phyloP scores from a whole-genome alignment of 2,113 vertebrate genomes.

The Euleptes europaea region DNA sequence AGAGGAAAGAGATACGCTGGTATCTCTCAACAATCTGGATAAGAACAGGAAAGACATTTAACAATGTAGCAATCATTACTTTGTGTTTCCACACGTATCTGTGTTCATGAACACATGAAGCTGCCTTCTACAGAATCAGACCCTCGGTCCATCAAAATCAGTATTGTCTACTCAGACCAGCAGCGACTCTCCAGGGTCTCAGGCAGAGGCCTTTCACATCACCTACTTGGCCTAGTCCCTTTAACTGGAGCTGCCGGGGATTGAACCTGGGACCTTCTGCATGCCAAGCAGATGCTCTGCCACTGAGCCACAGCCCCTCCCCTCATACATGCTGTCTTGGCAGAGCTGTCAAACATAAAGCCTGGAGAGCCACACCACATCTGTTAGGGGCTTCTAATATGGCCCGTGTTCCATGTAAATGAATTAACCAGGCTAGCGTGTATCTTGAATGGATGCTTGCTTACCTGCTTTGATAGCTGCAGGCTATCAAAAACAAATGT shows the following conservation, averaged over 20 bases:
- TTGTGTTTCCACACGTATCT: not conserved
- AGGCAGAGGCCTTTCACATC: no score
- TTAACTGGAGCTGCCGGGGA: no score
- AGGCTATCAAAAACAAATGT: not conserved
- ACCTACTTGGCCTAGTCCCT: no score
- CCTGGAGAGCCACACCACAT: no score
- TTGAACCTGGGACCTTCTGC: no score
- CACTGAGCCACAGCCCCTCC: no score
- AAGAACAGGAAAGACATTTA: not conserved
- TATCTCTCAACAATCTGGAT: not conserved
- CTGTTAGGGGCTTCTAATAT: not conserved
- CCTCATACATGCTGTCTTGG: not conserved
- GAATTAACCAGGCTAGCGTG: not conserved
- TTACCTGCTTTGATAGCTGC: not conserved
- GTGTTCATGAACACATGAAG: no score
- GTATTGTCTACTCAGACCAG: no score
- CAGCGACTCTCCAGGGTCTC: no score
- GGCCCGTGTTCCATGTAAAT: not conserved
- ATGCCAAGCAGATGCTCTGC: no score
- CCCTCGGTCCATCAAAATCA: no score
- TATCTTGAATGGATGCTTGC: not conserved
- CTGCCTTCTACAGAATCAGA: no score
- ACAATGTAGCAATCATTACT: not conserved
- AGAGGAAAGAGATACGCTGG: not conserved
- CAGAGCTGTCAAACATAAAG: not conserved